These are phyloP conservation scores for Microctenopoma lineatum DNA, from an alignment of 2,797 vertebrate genomes.

Conservation along the genomic window DNA sequence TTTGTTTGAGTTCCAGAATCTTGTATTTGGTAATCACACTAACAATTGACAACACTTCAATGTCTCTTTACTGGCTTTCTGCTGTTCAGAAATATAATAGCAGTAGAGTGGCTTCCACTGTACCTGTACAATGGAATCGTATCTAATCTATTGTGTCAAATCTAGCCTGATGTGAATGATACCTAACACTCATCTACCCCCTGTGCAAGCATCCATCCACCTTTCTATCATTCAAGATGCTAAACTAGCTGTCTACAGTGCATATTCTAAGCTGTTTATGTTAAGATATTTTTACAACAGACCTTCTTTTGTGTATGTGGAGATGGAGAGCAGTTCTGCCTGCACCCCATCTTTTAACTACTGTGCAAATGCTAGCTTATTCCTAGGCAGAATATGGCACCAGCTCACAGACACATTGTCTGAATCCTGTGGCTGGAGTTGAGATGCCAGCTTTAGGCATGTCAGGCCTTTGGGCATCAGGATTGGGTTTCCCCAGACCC, in stretches of 20 bases:
- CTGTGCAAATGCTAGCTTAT: slow-evolving; percentile 56
- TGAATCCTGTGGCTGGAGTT: slow-evolving; percentile 71
- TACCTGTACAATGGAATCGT: background rate
- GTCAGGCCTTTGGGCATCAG: slow-evolving; percentile 72
- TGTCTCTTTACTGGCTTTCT: slow-evolving; percentile 14
- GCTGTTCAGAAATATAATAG: slow-evolving; percentile 43
- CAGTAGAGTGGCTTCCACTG: slow-evolving; percentile 8
- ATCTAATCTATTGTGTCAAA: slow-evolving; percentile 21
- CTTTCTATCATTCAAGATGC: slow-evolving; percentile 34
- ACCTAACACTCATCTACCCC: slow-evolving; percentile 37
- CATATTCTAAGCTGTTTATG: slow-evolving; percentile 38
- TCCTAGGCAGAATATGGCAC: slow-evolving; percentile 63
- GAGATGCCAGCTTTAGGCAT: slow-evolving; percentile 77
- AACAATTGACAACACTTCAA: slow-evolving; percentile 28
- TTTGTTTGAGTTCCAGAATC: slow-evolving; percentile 35
- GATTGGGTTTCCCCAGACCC: slow-evolving; percentile 79
- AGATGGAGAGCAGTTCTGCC: slow-evolving; percentile 44
- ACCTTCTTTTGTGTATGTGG: slow-evolving; percentile 45
- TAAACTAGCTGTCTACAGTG: slow-evolving; percentile 20
- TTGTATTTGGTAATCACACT: slow-evolving; percentile 33
- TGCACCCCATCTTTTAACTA: slow-evolving; percentile 53
- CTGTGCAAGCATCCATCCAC: slow-evolving; percentile 31
- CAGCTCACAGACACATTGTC: slow-evolving; percentile 68
- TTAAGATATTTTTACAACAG: slow-evolving; percentile 33
- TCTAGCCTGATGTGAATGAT: slow-evolving; percentile 50